These are phyloP conservation scores for Dryobotodes eremita DNA, from an alignment of 2,888 invertebrate genomes.

Conservation along the genomic window DNA sequence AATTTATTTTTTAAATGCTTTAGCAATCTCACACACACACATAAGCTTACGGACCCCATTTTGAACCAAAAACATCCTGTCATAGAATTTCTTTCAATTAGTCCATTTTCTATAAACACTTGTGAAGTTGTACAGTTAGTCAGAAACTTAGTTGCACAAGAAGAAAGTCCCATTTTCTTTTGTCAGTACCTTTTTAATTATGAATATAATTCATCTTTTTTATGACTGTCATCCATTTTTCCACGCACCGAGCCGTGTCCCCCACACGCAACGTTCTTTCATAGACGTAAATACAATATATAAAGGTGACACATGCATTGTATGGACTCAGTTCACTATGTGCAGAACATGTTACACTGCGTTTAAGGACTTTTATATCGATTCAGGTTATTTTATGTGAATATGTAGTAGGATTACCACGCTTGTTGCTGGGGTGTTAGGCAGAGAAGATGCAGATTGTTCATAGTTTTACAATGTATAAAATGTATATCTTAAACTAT, in stretches of 20 bases:
- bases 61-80: neutral
- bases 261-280: conserved; percentile 48
- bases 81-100: neutral
- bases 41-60: neutral
- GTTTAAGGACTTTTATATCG: conserved; percentile 9
- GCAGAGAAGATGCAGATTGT: neutral
- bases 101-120: neutral
- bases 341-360: conserved; percentile 31
- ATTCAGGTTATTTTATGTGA: conserved; percentile 22
- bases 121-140: neutral
- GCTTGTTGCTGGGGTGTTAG: neutral
- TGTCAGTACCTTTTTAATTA: neutral
- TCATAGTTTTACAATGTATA: neutral
- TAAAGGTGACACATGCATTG: conserved; percentile 39
- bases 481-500: neutral
- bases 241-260: conserved; percentile 40
- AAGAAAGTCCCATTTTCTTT: conserved; percentile 25
- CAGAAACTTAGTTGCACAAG: conserved; percentile 1
- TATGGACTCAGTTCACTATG: conserved; percentile 27
- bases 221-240: conserved; percentile 29
- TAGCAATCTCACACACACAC: too few species aligned
- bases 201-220: conserved; percentile 19
- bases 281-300: conserved; percentile 27
- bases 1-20: too few species aligned
- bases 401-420: neutral